Base-by-base conservation (phyloP, 2,888 invertebrate genomes). In the Erebia epiphron region DNA sequence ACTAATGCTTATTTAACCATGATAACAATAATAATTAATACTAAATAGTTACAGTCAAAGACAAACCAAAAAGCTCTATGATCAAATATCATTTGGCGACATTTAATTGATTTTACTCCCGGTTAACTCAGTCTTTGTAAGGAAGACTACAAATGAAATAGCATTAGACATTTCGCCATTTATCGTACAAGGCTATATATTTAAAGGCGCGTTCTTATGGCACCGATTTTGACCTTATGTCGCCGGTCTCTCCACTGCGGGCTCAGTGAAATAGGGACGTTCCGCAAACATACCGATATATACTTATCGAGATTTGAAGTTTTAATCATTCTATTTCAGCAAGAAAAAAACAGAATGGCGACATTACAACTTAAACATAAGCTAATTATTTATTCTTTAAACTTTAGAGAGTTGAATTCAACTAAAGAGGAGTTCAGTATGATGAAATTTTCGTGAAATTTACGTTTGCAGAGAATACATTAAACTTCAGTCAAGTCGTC, bases 191-290 rank as follows among this genome's bases (percentile, higher is more conserved):
- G 86, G 86, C 89, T 89, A 90, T 90, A 91, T 89, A 89, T 90
- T 68, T 89, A 83, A 86, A 89, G 86, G 83, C 81, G 79, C 81
- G 84, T 82, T 84, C 86, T 87, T 86, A 87, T 85, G 86, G 88
- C 83, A 81, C 88, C 84, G 86, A 85, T 87, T 88, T 86, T 91
- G 92, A 92, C 91, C 92, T 89, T 90, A 88, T 88, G 89, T 89
- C 87, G 88, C 88, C 89, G 89, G 90, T 90, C 84, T 85, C 84
- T 85, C 84, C 85, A 85, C 88, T 83, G 86, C 86, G 86, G 85
- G 86, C 84, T 88, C 84, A 85, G 85, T 86, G 86, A 86, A 83
- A 87, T 60, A 82, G 82, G 21, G 82, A 78, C 74, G 81, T 71
- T 49, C 66, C 14, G 62, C 13, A 1, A 18, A 26, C 14, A 13